Conservation (phyloP, 2,888 invertebrate species). For the Carcina quercana region DNA sequence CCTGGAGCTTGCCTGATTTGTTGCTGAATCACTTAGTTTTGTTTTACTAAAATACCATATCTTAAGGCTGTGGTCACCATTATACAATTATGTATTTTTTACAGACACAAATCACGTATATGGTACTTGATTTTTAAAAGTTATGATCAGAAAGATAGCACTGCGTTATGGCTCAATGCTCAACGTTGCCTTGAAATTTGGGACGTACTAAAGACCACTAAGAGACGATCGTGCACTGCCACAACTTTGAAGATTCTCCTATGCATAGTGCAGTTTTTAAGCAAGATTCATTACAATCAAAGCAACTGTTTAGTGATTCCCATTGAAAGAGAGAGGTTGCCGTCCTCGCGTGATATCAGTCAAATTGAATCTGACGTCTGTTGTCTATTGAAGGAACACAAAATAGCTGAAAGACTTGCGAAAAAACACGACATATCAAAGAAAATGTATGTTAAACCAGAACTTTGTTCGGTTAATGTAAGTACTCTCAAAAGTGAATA, state of each 20-base stretch:
- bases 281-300: too few relatives aligned
- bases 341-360: slow-evolving; percentile 38
- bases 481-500: too few relatives aligned
- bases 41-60: too few relatives aligned
- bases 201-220: slow-evolving; percentile 38
- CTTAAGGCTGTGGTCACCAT: too few relatives aligned
- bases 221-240: slow-evolving; percentile 32
- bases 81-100: too few relatives aligned
- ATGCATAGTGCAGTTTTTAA: slow-evolving; percentile 41
- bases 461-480: too few relatives aligned
- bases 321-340: too few relatives aligned
- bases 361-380: slow-evolving; percentile 35
- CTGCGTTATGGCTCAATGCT: slow-evolving; percentile 44
- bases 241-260: slow-evolving; percentile 38
- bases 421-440: slow-evolving; percentile 23
- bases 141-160: slow-evolving; percentile 32
- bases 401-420: slow-evolving; percentile 14
- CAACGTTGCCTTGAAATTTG: slow-evolving; percentile 50
- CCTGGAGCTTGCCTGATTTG: too few relatives aligned
- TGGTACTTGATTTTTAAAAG: slow-evolving; percentile 58
- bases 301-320: too few relatives aligned
- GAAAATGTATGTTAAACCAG: slow-evolving; percentile 40
- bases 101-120: slow-evolving; percentile 47
- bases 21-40: too few relatives aligned
- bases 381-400: slow-evolving; percentile 31